Base-by-base conservation (phyloP, 2,113 vertebrate species). In the Romanogobio albipinnatus region DNA sequence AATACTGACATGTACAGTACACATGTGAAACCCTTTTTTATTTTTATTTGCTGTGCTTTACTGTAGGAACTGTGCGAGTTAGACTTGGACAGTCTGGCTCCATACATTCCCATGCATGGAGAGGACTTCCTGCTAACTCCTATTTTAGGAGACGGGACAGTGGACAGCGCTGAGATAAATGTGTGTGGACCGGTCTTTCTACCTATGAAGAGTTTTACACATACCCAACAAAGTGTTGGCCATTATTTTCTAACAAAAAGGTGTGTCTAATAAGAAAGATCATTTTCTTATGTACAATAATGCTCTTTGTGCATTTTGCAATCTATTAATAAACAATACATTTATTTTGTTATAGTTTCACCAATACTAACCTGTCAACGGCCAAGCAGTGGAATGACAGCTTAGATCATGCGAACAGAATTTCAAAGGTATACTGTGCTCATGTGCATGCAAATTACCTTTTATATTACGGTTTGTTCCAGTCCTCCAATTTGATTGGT, bases 91-190 rank as follows among this genome's bases (percentile, higher is more conserved):
- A 84, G 82, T 56, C 84, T 91, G 61, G 91, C 91, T 19, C 91
- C 91, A 59, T 92, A 90, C 71, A 91, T 91, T 58, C 88, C 91
- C 24, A 92, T 90, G 87, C 88, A 91, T 3, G 90, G 86, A 26
- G 90, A 92, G 36, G 91, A 92, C 81, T 91, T 91, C 71, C 71
- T 68, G 29, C 87, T 92, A 33, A 79, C 87, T 22, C 90, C 91
- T 59, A 51, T 83, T 39, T 61, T 81, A 64, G n/a, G n/a, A n/a
- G 77, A 86, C 11, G 56, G 17, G 70, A 53, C 29, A 7, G 59
- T 39, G 49, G 47, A 39, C 2, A 14, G 13, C 9, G 9, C 64
- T 14, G 24, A 45, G 15, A 19, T 81, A 9, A 76, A 79, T 8
- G 26, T 49, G 29, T 64, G 43, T 66, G 26, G 2, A n/a, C 39